Base-by-base conservation (phyloP, 2,888 invertebrate genomes). In the Seira ritae region DNA sequence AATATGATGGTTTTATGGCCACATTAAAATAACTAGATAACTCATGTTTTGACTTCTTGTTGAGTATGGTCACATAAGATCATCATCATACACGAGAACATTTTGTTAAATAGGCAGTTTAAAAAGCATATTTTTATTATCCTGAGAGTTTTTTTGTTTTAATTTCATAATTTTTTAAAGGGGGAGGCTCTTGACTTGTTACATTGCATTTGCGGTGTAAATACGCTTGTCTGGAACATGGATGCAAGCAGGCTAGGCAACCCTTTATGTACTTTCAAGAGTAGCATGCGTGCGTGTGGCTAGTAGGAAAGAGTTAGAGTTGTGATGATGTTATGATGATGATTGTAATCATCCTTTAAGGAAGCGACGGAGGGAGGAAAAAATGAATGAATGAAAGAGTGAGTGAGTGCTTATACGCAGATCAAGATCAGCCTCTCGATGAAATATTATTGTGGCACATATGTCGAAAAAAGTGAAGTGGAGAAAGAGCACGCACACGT, bases 391-490 rank as follows among this genome's bases (percentile, higher is more conserved):
- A n/a, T n/a, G 50, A 12, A 15, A 8, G 50, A 50, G 50, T n/a
- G 50, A 50, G 50, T 1, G 50, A n/a, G 15, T 8, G 50, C 50
- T 50, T n/a, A 3, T 2, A 50, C 15, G 1, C 50, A 50, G 50
- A 50, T 50, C 50, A n/a, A 50, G 50, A 50, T 50, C 12, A 50
- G 3, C 17, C 17, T 50, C 50, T 15, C 50, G 15, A 50, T 50
- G 50, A 50, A 50, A 50, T 50, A 50, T 50, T 50, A 50, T 50
- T 50, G 50, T 50, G 50, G 50, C 50, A 50, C 50, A 50, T 50
- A 50, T 50, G 50, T 50, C 17, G 50, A 15, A 15, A 15, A 50
- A 50, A 50, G 2, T 50, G 50, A 50, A 50, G 50, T 50, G 50
- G 50, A 3, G 12, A n/a, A 15, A 8, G 50, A 50, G 12, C 50